A percentile compares a stretch with the other conserved stretches of the same genome.
These are phyloP conservation scores for Asbolus verrucosus DNA, from an alignment of 1,140 invertebrate species.

Conservation along the genomic window DNA sequence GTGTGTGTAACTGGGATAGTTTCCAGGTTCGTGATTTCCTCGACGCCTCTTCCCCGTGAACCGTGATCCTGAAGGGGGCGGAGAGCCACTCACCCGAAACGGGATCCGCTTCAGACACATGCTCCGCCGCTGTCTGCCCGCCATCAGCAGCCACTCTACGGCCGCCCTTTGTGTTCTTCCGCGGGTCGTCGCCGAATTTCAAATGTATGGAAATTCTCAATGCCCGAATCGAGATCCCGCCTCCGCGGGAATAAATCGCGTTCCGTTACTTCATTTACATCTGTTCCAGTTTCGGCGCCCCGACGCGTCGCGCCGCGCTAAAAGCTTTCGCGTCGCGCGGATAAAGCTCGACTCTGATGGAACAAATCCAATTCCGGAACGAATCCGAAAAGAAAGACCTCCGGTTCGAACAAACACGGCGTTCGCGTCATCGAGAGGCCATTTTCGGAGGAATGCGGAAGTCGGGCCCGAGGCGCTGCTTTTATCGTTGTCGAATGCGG, in stretches of 20 bases:
- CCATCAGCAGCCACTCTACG: not conserved
- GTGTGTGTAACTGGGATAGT: conserved; percentile 25
- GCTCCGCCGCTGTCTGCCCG: not conserved
- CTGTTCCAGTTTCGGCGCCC: conserved; percentile 33
- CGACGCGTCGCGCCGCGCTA: conserved; percentile 23
- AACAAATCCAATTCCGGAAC: conserved; percentile 35
- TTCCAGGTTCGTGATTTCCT: conserved; percentile 31
- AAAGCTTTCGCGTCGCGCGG: conserved; percentile 16
- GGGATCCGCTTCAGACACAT: not conserved
- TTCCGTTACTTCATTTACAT: conserved; percentile 44
- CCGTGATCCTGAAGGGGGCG: conserved; percentile 6
- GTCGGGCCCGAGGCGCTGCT: too few species aligned
- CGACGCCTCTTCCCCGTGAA: not conserved
- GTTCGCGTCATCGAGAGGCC: conserved; percentile 20
- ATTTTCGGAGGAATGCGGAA: too few species aligned
- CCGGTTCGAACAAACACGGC: conserved; percentile 7
- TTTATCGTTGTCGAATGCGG: too few species aligned
- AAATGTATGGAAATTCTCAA: conserved; percentile 39
- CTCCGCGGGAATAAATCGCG: conserved; percentile 35
- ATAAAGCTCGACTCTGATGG: conserved; percentile 7
- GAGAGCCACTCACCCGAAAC: not conserved
- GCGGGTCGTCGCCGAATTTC: conserved; percentile 39
- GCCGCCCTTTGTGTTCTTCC: conserved; percentile 4
- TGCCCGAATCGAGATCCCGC: conserved; percentile 3
- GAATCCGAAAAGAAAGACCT: conserved; percentile 42